Percentiles rank a stretch among this genome's conserved stretches.
These are phyloP conservation scores for Drosophila ficusphila DNA, from an alignment of 1,140 invertebrate species.

Conservation along the genomic window DNA sequence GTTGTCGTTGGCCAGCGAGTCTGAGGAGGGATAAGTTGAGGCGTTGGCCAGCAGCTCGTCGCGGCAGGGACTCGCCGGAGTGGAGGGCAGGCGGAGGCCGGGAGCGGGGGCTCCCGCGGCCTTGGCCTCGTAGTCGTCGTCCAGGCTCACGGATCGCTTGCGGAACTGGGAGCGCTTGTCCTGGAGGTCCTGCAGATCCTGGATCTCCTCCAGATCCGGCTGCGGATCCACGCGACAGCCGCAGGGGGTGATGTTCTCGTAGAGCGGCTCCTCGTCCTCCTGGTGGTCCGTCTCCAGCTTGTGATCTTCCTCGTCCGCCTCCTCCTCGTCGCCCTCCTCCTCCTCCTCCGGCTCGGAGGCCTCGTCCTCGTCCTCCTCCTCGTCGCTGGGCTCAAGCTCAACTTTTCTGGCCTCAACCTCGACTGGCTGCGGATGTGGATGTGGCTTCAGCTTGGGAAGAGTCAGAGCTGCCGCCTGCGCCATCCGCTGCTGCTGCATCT, in stretches of 20 bases:
- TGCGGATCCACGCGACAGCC: slow-evolving; percentile 40
- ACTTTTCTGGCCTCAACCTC: slow-evolving; percentile 65
- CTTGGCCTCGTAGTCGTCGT: slow-evolving; percentile 61
- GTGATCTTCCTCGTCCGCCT: slow-evolving; percentile 19
- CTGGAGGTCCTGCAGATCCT: background rate
- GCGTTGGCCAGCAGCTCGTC: slow-evolving; percentile 75
- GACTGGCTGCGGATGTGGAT: slow-evolving; percentile 43
- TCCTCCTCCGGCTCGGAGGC: slow-evolving; percentile 32
- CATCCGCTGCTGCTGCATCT: slow-evolving; percentile 68
- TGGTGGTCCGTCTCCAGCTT: slow-evolving; percentile 40
- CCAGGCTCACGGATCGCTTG: slow-evolving; percentile 88
- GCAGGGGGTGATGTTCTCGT: slow-evolving; percentile 73
- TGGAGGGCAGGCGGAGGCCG: slow-evolving; percentile 81
- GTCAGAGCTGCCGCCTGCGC: slow-evolving; percentile 65
- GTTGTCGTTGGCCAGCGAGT: slow-evolving; percentile 90
- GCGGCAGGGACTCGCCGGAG: slow-evolving; percentile 85
- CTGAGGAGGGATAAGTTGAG: slow-evolving; percentile 92
- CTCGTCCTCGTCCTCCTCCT: slow-evolving; percentile 50
- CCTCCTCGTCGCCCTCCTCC: slow-evolving; percentile 35
- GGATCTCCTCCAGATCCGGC: background rate
- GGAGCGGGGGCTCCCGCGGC: slow-evolving; percentile 1
- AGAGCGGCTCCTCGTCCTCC: slow-evolving; percentile 71
- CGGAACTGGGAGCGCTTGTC: slow-evolving; percentile 83
- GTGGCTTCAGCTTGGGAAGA: slow-evolving; percentile 53
- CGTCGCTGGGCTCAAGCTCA: slow-evolving; percentile 55